Evolutionary conservation across 2,113 vertebrate genomes (phyloP).

Genomic region (Siniperca knerii): DNA sequence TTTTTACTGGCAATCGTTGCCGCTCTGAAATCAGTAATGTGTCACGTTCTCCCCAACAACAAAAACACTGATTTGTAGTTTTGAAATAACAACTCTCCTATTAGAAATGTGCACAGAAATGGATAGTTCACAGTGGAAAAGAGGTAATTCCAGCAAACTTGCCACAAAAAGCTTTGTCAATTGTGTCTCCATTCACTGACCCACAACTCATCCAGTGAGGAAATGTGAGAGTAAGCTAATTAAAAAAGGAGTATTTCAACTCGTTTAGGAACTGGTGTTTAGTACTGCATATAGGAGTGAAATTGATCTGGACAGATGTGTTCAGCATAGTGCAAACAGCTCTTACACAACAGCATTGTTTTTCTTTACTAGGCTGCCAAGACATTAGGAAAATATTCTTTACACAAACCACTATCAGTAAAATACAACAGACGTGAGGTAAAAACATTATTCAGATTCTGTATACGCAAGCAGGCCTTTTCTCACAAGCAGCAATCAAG

Average conservation of each 20-base stretch:
- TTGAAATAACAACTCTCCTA: not conserved
- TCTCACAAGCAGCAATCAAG: constrained; percentile 15
- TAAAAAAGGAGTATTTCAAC: not conserved
- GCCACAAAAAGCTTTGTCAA: not conserved
- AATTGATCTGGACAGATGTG: not conserved
- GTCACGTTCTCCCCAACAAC: not conserved
- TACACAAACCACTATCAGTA: not conserved
- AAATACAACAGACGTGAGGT: not conserved
- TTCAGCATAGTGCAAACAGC: not conserved
- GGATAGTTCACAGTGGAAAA: not conserved
- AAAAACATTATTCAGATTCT: not conserved
- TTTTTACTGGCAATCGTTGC: not conserved
- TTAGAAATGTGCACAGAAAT: not conserved
- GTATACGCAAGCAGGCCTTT: not conserved
- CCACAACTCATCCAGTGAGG: not conserved
- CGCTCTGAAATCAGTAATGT: not conserved
- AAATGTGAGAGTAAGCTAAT: not conserved
- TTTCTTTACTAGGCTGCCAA: not conserved
- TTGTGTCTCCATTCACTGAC: not conserved
- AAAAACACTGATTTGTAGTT: not conserved
- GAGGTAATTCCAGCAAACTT: not conserved
- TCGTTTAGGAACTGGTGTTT: not conserved
- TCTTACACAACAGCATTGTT: not conserved
- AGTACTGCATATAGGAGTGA: not conserved
- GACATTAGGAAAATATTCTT: not conserved